A percentile compares a stretch with the other conserved stretches of the same genome.
These are phyloP conservation scores for Nothobranchius kuhntae DNA, from an alignment of 2,113 vertebrate genomes.

Conservation along the genomic window DNA sequence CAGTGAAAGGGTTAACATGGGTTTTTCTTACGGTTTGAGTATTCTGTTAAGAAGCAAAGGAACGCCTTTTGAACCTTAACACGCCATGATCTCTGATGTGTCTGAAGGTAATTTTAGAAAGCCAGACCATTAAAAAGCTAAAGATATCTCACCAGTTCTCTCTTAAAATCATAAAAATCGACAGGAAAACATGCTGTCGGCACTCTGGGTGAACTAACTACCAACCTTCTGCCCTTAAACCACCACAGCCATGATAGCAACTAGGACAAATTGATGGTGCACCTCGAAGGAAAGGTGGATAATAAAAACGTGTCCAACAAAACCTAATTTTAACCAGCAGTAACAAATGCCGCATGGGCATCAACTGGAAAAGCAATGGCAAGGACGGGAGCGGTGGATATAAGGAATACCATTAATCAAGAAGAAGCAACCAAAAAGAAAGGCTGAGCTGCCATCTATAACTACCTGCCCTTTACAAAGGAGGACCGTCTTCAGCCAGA, in stretches of 20 bases:
- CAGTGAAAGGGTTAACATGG: too few species aligned
- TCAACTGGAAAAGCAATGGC: not conserved
- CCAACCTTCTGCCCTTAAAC: not conserved
- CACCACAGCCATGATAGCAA: not conserved
- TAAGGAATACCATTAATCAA: not conserved
- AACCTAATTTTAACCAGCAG: not conserved
- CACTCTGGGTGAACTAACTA: not conserved
- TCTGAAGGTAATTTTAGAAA: not conserved
- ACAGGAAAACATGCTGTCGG: not conserved
- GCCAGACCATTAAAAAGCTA: not conserved
- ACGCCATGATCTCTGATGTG: not conserved
- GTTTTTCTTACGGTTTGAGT: not conserved
- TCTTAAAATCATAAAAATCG: not conserved
- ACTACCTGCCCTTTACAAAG: not conserved
- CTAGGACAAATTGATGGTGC: not conserved
- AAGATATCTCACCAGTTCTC: not conserved
- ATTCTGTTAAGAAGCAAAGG: not conserved
- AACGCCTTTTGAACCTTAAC: not conserved
- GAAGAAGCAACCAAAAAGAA: not conserved
- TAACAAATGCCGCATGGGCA: not conserved
- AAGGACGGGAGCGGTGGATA: not conserved
- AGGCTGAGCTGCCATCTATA: not conserved
- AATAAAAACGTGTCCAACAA: not conserved
- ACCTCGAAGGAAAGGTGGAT: not conserved
- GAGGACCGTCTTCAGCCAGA: not conserved